Evolutionary conservation across 2,888 invertebrate species (phyloP), one percentile per base, ranked within the genome.

Genomic region (Dasysyrphus tricinctus): DNA sequence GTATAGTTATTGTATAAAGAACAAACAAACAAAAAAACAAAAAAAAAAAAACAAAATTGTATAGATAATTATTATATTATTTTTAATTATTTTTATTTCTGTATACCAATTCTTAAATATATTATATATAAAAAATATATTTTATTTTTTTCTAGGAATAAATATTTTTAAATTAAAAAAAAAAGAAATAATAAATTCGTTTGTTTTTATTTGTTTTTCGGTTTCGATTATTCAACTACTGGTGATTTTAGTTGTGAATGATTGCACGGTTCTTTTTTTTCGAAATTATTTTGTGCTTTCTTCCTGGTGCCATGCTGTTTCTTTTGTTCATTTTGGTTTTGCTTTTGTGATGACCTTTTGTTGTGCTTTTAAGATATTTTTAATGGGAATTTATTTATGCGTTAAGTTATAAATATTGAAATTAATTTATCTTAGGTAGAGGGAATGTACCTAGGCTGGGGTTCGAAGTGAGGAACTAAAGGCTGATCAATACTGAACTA

Each of bases 91-190:
- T 82, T 77, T 85, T 85, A 85, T 85, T 85, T 85, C 85, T 78
- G 78, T 72, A 72, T 54, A 82, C 72, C 82, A 86, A 86, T 86
- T 86, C 70, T 86, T 81, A 77, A 80, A 80, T 67, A 84, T 80
- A 85, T 78, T 77, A 77, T 74, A 77, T 78, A 82, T n/a, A 81
- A 73, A 56, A 75, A 73, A 69, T 57, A 82, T 67, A 77, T 69
- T 72, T 63, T 81, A 78, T 85, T 82, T 78, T 85, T 85, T 84
- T 80, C 69, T 86, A 86, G 86, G 86, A 86, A 82, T 86, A 86
- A 86, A 86, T 86, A 86, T 86, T 86, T 86, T 86, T 82, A 86
- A 86, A 86, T 86, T 82, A 82, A 86, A 86, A 79, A 78, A 67
- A 57, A 59, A 49, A 34, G 24, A 57, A 56, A 29, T 44, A 37